Conservation (phyloP, 2,797 vertebrate genomes). For the Rhinophrynus dorsalis region DNA sequence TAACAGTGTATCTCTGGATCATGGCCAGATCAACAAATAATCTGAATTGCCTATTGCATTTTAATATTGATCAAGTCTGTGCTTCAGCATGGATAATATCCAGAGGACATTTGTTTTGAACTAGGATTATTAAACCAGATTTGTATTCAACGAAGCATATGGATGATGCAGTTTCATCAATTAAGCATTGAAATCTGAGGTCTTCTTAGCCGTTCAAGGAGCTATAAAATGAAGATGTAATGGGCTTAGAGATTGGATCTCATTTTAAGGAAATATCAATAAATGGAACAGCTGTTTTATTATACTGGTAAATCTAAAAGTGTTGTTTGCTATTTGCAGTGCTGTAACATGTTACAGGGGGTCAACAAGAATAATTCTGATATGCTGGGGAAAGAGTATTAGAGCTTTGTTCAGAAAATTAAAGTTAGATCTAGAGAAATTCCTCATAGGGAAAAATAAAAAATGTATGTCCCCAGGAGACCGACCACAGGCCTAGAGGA, state of each 20-base stretch:
- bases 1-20: not conserved
- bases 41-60: not conserved
- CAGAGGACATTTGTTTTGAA: not conserved
- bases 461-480: too few species aligned
- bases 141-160: not conserved
- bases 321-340: not conserved
- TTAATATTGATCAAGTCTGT: not conserved
- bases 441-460: too few species aligned
- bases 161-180: not conserved
- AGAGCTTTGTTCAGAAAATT: too few species aligned
- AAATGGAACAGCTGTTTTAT: not conserved
- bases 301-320: not conserved
- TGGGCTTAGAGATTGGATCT: not conserved
- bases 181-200: not conserved
- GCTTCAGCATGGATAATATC: too few species aligned
- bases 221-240: not conserved
- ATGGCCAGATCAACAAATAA: not conserved
- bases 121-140: not conserved
- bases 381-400: too few species aligned
- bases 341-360: slow-evolving; percentile 15
- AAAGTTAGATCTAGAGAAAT: too few species aligned
- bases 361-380: too few species aligned
- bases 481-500: too few species aligned
- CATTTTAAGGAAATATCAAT: slow-evolving; percentile 23
- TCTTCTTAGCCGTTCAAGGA: not conserved